A percentile compares a stretch with the other conserved stretches of the same genome.
These are phyloP conservation scores for Alexandromys fortis DNA, from an alignment of 2,113 vertebrate genomes.

Conservation along the genomic window DNA sequence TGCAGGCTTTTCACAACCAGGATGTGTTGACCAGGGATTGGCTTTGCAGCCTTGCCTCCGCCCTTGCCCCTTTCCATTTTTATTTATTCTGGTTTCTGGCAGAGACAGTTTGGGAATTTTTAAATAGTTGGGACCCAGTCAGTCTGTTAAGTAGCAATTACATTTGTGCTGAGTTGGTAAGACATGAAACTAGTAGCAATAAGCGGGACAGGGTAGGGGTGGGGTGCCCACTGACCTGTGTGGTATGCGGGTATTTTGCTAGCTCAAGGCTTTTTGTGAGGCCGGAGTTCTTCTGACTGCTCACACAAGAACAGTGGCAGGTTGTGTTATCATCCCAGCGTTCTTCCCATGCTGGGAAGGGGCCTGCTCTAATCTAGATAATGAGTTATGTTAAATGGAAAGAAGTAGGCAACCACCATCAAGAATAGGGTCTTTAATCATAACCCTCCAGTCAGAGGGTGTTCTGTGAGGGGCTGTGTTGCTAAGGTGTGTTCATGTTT, in stretches of 20 bases:
- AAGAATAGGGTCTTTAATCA: conserved; percentile 38
- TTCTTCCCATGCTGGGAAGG: neutral
- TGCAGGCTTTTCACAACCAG: conserved; percentile 50
- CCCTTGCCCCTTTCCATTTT: neutral
- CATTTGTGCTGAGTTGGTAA: conserved; percentile 71
- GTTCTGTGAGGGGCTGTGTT: neutral
- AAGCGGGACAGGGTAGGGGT: neutral
- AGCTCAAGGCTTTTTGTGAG: neutral
- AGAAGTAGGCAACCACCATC: conserved; percentile 67
- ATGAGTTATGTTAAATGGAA: conserved; percentile 73
- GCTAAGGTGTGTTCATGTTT: neutral
- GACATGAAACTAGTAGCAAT: conserved; percentile 64
- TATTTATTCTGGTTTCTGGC: conserved; percentile 56
- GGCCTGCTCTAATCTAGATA: conserved; percentile 55
- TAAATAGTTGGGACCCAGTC: neutral
- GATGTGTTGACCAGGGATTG: conserved; percentile 40
- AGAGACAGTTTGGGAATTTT: conserved; percentile 11
- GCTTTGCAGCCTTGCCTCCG: neutral
- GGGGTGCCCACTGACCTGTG: conserved; percentile 28
- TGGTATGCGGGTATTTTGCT: conserved; percentile 35
- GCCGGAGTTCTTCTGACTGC: neutral
- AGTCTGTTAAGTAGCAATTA: conserved; percentile 27
- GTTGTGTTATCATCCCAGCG: conserved; percentile 28
- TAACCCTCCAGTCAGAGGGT: conserved; percentile 39
- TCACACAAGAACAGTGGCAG: neutral